Conservation (phyloP, 2,113 vertebrate species). For the Pardalotus punctatus region DNA sequence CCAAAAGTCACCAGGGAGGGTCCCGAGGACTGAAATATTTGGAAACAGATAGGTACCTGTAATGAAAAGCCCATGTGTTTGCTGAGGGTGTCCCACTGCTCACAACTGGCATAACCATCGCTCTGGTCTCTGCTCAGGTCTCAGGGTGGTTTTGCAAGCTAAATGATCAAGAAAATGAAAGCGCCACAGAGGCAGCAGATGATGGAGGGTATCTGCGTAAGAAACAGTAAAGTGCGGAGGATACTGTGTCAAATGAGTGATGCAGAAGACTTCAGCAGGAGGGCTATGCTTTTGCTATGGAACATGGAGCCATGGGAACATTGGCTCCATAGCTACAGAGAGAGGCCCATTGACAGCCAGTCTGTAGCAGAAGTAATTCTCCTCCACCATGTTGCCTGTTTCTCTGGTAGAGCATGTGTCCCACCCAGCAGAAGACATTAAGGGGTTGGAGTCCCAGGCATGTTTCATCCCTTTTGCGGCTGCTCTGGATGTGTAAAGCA, state of each 20-base stretch:
- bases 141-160: background rate
- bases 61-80: background rate
- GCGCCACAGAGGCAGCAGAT: background rate
- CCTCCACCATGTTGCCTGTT: background rate
- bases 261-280: background rate
- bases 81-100: background rate
- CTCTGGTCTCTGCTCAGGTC: background rate
- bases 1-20: background rate
- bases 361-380: background rate
- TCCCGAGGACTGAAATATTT: background rate
- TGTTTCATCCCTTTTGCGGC: background rate
- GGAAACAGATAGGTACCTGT: background rate
- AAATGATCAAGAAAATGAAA: background rate
- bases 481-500: background rate
- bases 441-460: background rate
- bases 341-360: background rate
- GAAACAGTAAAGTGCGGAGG: background rate
- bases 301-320: background rate
- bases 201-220: background rate
- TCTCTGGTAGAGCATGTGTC: background rate
- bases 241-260: background rate
- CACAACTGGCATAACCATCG: background rate
- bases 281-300: background rate
- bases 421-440: background rate
- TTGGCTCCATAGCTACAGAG: background rate